phyloP scores from a whole-genome alignment of 2,113 vertebrate genomes.

The Romanogobio albipinnatus region DNA sequence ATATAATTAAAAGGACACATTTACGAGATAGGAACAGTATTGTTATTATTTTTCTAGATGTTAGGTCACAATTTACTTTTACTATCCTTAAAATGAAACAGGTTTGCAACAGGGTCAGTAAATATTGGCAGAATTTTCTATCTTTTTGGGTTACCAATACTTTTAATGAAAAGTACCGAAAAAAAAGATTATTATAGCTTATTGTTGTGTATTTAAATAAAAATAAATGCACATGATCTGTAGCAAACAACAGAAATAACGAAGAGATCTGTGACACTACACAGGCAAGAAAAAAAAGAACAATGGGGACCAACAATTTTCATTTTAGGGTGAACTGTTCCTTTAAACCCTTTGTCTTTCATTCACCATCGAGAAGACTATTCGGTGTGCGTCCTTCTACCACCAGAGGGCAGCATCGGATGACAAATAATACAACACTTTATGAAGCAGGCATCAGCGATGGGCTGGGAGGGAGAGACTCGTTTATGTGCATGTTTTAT shows the following conservation, averaged over 20 bases:
- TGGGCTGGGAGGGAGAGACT: neutral
- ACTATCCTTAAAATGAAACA: neutral
- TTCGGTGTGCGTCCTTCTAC: neutral
- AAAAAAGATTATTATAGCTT: neutral
- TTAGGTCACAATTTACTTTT: neutral
- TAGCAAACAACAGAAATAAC: neutral
- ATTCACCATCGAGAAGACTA: neutral
- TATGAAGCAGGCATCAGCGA: neutral
- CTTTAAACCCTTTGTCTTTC: too few species aligned
- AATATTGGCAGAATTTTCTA: too few species aligned
- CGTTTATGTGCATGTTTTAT: neutral
- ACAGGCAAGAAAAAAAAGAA: too few species aligned
- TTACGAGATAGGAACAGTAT: too few species aligned
- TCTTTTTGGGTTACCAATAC: too few species aligned
- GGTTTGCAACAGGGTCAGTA: neutral
- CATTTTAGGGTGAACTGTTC: too few species aligned
- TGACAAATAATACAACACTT: neutral
- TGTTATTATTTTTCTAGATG: neutral
- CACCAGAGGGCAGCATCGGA: neutral
- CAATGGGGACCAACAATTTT: too few species aligned
- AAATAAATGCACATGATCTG: neutral
- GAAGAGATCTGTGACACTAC: neutral
- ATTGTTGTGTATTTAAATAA: neutral
- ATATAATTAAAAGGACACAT: neutral
- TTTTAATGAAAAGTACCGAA: neutral